phyloP scores from a whole-genome alignment of 2,888 invertebrate species.

The Nomada ferruginata region DNA sequence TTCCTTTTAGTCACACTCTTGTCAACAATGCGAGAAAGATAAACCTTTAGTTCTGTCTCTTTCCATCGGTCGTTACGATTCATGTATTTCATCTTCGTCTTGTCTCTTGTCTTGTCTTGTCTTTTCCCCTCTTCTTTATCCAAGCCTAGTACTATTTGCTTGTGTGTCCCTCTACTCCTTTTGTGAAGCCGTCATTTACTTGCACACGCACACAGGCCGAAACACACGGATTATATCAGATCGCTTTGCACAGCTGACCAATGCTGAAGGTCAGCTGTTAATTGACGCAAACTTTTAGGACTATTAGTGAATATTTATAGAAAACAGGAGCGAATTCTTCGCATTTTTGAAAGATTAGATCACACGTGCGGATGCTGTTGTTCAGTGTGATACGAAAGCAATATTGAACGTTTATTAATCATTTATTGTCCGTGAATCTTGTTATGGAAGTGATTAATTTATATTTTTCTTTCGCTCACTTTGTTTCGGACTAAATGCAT shows the following conservation, averaged over 20 bases:
- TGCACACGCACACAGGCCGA: neutral
- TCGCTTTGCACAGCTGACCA: conserved; percentile 72
- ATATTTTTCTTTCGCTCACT: conserved; percentile 8
- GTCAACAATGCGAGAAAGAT: conserved; percentile 61
- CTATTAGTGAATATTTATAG: conserved; percentile 43
- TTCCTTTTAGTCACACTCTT: conserved; percentile 26
- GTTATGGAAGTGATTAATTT: neutral
- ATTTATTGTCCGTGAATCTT: neutral
- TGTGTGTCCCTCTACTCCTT: conserved; percentile 30
- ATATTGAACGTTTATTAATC: neutral
- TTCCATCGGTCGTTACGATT: conserved; percentile 19
- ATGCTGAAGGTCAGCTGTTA: conserved; percentile 73
- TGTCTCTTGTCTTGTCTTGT: neutral
- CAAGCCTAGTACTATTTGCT: conserved; percentile 36
- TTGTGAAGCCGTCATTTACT: conserved; percentile 43
- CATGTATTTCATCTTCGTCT: neutral
- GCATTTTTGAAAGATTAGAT: conserved; percentile 13
- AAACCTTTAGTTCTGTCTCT: conserved; percentile 38
- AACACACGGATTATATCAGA: conserved; percentile 32
- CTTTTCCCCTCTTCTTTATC: neutral
- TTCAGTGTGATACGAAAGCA: neutral
- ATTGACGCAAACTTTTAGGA: conserved; percentile 35
- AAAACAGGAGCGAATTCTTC: conserved; percentile 21
- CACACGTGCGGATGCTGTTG: neutral
- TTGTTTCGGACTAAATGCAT: neutral